Percentiles rank a stretch among this genome's conserved stretches.
Evolutionary conservation across 2,113 vertebrate species (phyloP).

Genomic region (Cygnus atratus): DNA sequence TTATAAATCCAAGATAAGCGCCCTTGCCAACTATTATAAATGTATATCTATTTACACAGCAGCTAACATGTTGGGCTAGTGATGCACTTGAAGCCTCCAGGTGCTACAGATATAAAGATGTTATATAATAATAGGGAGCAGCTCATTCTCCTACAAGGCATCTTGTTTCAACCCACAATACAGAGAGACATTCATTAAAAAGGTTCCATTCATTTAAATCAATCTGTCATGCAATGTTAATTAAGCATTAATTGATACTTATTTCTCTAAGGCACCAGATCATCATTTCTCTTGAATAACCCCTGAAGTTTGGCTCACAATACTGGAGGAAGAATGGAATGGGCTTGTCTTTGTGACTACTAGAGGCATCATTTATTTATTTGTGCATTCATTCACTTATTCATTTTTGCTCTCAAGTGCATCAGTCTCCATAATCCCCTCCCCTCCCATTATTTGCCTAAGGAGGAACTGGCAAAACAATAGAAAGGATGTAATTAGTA

Average conservation of each 20-base stretch:
- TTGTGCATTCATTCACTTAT: neutral
- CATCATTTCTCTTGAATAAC: neutral
- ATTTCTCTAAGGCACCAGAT: neutral
- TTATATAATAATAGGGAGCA: neutral
- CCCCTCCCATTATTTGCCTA: neutral
- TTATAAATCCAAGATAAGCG: conserved; percentile 25
- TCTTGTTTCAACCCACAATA: neutral
- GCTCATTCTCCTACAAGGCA: neutral
- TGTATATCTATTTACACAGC: neutral
- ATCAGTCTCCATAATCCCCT: neutral
- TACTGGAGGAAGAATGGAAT: neutral
- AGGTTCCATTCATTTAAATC: conserved; percentile 3
- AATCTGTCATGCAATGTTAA: conserved; percentile 30
- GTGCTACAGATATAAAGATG: neutral
- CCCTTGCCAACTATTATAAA: neutral
- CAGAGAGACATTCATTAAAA: neutral
- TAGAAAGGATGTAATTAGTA: conserved; percentile 11
- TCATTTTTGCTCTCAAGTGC: conserved; percentile 7
- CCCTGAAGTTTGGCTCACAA: neutral
- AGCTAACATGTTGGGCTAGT: neutral
- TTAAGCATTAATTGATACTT: conserved; percentile 46
- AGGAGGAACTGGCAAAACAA: conserved; percentile 26
- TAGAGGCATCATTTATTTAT: neutral
- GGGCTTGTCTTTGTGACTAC: neutral
- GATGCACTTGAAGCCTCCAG: neutral